phyloP scores from a whole-genome alignment of 2,113 vertebrate species.

The Gymnobelideus leadbeateri region DNA sequence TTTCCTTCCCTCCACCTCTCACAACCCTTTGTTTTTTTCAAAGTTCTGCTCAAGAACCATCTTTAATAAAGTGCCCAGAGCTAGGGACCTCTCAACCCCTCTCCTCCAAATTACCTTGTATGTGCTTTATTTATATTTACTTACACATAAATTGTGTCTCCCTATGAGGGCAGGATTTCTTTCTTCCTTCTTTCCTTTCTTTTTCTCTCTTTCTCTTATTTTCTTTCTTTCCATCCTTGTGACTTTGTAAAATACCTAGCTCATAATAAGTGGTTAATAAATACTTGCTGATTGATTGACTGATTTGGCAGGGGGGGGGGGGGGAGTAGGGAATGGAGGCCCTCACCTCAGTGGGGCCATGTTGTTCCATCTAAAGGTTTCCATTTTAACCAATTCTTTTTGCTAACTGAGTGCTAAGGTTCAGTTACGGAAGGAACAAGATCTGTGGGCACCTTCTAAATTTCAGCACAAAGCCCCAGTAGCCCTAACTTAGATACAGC shows the following conservation, averaged over 20 bases:
- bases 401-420: background rate
- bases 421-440: background rate
- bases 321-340: background rate
- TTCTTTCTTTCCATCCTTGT: background rate
- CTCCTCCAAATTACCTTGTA: background rate
- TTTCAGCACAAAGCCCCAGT: background rate
- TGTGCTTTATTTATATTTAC: background rate
- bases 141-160: background rate
- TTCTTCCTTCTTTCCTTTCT: background rate
- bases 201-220: too few species aligned
- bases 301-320: too few species aligned
- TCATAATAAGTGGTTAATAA: background rate
- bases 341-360: too few species aligned
- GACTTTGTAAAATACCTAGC: background rate
- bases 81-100: background rate
- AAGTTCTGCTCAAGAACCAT: background rate
- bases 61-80: background rate
- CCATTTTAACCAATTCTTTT: background rate
- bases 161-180: background rate
- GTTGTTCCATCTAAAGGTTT: background rate
- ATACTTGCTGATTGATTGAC: background rate
- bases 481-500: background rate
- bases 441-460: background rate
- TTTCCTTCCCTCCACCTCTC: background rate
- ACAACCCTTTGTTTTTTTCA: background rate